Evolutionary conservation across 2,888 invertebrate genomes (phyloP).

Genomic region (Onchidella celtica): DNA sequence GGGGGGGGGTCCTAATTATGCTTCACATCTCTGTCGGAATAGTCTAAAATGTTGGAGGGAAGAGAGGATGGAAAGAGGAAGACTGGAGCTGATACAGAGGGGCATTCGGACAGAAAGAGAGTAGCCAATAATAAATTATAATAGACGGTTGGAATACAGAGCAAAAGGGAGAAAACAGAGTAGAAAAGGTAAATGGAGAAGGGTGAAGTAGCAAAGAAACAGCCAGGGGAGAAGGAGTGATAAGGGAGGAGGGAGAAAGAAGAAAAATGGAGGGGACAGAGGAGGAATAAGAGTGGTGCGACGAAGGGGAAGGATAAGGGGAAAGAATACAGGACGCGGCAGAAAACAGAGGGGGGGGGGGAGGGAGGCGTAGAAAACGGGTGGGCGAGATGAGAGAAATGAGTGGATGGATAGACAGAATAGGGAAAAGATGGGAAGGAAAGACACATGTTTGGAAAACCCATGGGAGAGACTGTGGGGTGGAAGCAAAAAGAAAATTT

Average conservation of each 20-base stretch:
- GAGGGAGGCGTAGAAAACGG: neutral
- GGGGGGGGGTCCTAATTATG: too few species aligned
- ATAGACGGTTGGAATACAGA: too few species aligned
- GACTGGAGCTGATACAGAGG: too few species aligned
- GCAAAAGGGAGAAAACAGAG: too few species aligned
- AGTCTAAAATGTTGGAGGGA: too few species aligned
- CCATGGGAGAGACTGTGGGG: too few species aligned
- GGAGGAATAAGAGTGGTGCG: neutral
- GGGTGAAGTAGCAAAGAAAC: neutral
- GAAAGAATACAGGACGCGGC: neutral
- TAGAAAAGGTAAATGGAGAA: neutral
- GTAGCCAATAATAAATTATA: too few species aligned
- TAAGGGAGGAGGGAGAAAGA: neutral
- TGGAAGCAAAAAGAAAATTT: neutral
- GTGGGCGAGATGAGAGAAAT: neutral
- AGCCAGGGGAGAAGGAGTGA: neutral
- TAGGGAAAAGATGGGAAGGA: neutral
- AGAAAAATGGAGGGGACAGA: neutral
- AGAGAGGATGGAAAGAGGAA: too few species aligned
- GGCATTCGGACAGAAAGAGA: too few species aligned
- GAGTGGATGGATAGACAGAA: neutral
- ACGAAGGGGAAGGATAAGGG: neutral
- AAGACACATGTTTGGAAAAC: neutral
- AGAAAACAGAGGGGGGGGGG: neutral
- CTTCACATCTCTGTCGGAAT: too few species aligned